These are phyloP conservation scores for Phocoena phocoena DNA, from an alignment of 2,113 vertebrate species.

Conservation along the genomic window DNA sequence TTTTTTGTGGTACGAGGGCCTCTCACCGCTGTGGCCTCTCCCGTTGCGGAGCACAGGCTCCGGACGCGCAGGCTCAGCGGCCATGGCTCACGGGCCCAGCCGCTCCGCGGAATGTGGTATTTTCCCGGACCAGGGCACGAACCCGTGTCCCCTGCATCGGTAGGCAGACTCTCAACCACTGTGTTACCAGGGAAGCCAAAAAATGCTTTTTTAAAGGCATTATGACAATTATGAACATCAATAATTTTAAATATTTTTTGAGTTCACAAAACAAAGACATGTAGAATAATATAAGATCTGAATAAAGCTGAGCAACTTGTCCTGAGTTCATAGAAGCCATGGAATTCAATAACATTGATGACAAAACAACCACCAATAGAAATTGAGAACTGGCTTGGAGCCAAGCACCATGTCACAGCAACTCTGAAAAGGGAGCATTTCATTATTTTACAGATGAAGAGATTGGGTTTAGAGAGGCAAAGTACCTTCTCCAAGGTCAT, in stretches of 20 bases:
- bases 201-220: background rate
- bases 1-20: too few relatives aligned
- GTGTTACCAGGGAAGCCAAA: too few relatives aligned
- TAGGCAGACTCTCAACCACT: too few relatives aligned
- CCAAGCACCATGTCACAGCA: fast-evolving
- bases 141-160: too few relatives aligned
- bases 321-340: background rate
- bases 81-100: too few relatives aligned
- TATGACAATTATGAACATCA: background rate
- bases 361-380: background rate
- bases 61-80: too few relatives aligned
- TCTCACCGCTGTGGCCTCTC: too few relatives aligned
- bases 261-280: background rate
- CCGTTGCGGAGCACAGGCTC: too few relatives aligned
- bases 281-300: background rate
- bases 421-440: background rate
- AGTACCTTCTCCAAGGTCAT: background rate
- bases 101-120: too few relatives aligned
- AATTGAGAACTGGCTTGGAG: background rate
- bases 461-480: background rate
- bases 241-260: background rate
- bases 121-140: too few relatives aligned
- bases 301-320: background rate
- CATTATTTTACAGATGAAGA: background rate
- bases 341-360: too few relatives aligned